Evolutionary conservation across 2,797 vertebrate genomes (phyloP).

Genomic region (Neosalanx taihuensis): DNA sequence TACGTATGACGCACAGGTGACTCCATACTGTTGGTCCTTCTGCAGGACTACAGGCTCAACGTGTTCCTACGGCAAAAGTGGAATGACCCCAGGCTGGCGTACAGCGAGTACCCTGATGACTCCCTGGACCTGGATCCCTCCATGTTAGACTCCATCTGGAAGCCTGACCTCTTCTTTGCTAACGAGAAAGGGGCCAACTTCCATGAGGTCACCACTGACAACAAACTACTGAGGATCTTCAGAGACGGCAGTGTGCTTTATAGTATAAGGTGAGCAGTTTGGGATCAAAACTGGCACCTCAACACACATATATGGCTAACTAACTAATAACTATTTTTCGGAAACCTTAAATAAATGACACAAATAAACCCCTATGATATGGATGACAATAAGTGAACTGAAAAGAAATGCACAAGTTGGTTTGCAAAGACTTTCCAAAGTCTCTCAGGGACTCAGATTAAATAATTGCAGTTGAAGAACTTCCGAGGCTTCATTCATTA

Average conservation of each 20-base stretch:
- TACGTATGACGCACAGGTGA: neutral
- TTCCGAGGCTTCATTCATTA: slow-evolving; percentile 35
- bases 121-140: slow-evolving; percentile 92
- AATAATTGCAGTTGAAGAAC: slow-evolving; percentile 10
- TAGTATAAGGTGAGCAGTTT: slow-evolving; percentile 83
- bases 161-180: slow-evolving; percentile 93
- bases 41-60: slow-evolving; percentile 90
- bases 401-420: too few species aligned
- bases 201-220: slow-evolving; percentile 92
- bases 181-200: slow-evolving; percentile 95
- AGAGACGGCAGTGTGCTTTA: slow-evolving; percentile 92
- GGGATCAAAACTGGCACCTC: too few species aligned
- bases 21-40: slow-evolving; percentile 33
- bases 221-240: slow-evolving; percentile 93
- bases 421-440: slow-evolving; percentile 9
- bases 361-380: too few species aligned
- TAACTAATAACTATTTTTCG: too few species aligned
- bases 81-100: slow-evolving; percentile 90
- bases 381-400: too few species aligned
- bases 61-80: slow-evolving; percentile 92
- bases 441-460: slow-evolving; percentile 21
- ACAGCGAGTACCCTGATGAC: slow-evolving; percentile 88
- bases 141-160: slow-evolving; percentile 97
- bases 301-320: slow-evolving; percentile 17
- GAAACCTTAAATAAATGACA: too few species aligned